Evolutionary conservation across 2,888 invertebrate genomes (phyloP).

Genomic region (Hemistola chrysoprasaria): DNA sequence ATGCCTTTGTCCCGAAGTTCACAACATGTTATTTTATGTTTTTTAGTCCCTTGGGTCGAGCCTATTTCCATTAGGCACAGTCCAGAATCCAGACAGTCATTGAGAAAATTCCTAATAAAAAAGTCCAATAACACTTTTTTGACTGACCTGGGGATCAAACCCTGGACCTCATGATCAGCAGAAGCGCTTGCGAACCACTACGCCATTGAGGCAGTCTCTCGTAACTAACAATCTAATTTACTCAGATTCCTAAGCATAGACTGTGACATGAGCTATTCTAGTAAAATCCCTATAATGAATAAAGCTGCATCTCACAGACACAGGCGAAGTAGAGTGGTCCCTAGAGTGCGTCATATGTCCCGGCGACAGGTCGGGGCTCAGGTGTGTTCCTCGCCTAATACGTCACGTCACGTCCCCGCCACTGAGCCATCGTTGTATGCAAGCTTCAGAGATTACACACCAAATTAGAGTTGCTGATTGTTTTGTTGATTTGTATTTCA

Average conservation of each 20-base stretch:
- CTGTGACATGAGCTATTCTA: background rate
- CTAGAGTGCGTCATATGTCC: slow-evolving; percentile 45
- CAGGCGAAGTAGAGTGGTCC: slow-evolving; percentile 31
- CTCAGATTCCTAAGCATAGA: background rate
- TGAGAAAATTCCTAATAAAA: too few relatives aligned
- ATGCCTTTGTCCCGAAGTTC: too few relatives aligned
- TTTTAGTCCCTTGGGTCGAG: too few relatives aligned
- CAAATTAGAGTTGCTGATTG: background rate
- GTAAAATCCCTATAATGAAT: slow-evolving; percentile 34
- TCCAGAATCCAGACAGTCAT: too few relatives aligned
- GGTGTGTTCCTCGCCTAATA: slow-evolving; percentile 55
- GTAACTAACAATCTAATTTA: too few relatives aligned
- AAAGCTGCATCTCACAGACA: slow-evolving; percentile 27
- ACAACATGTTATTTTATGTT: too few relatives aligned
- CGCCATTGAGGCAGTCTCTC: too few relatives aligned
- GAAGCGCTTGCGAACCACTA: too few relatives aligned
- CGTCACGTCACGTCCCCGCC: slow-evolving; percentile 51
- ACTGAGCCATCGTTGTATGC: slow-evolving; percentile 12
- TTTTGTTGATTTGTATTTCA: background rate
- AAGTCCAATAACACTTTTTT: too few relatives aligned
- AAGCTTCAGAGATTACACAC: background rate
- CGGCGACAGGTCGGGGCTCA: slow-evolving; percentile 46
- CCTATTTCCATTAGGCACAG: too few relatives aligned
- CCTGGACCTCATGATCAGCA: too few relatives aligned
- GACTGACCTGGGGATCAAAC: too few relatives aligned